Percentiles rank a stretch among this genome's conserved stretches.
Conservation (phyloP, 2,113 vertebrate genomes). For the Sinocyclocheilus maitianheensis region DNA sequence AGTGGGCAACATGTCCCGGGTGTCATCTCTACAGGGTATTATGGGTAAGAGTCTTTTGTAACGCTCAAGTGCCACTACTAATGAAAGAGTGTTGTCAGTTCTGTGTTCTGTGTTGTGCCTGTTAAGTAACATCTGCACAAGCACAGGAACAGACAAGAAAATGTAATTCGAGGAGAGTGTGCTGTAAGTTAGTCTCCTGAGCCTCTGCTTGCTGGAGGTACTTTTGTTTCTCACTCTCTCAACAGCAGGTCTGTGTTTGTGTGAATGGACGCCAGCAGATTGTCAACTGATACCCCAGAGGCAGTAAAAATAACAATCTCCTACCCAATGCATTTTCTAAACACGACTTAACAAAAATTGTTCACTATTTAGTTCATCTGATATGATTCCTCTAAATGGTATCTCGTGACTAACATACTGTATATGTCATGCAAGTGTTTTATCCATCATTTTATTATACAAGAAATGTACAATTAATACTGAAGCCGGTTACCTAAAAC, state of each 20-base stretch:
- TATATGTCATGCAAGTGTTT: not conserved
- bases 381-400: too few relatives aligned
- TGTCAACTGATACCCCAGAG: not conserved
- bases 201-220: not conserved
- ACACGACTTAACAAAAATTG: not conserved
- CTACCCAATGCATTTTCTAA: not conserved
- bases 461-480: too few relatives aligned
- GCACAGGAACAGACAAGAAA: not conserved
- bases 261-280: not conserved
- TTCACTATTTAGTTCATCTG: too few relatives aligned
- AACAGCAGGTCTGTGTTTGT: not conserved
- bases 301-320: not conserved
- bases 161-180: too few relatives aligned
- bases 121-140: not conserved
- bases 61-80: not conserved
- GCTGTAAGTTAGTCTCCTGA: too few relatives aligned
- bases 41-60: conserved; percentile 77
- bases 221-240: not conserved
- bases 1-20: conserved; percentile 87
- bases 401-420: too few relatives aligned
- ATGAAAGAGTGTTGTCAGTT: not conserved
- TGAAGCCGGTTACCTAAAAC: too few relatives aligned
- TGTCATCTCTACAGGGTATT: conserved; percentile 71
- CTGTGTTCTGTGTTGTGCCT: too few relatives aligned
- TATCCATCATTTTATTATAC: too few relatives aligned